Conservation (phyloP, 2,113 vertebrate species). For the Sinocyclocheilus maitianheensis region DNA sequence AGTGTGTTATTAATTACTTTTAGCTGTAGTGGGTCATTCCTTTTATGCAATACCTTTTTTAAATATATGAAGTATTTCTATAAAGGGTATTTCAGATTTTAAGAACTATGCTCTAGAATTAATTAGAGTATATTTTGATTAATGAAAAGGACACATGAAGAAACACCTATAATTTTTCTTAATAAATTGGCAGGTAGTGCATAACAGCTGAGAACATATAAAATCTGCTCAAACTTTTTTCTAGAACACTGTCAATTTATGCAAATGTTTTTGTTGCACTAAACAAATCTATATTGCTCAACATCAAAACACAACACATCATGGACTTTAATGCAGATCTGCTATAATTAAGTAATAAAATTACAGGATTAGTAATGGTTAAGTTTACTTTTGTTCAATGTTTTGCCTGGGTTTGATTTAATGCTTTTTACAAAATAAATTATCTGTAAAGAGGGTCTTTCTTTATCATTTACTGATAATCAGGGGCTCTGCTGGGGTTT, state of each 20-base stretch:
- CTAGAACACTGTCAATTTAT: not conserved
- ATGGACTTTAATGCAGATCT: not conserved
- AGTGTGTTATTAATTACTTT: not conserved
- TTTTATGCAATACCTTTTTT: not conserved
- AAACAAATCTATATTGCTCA: not conserved
- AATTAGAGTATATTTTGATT: not conserved
- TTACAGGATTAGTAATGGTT: too few species aligned
- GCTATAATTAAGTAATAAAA: too few species aligned
- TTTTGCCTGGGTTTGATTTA: not conserved
- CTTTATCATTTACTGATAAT: not conserved
- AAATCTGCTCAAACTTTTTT: not conserved
- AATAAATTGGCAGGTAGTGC: not conserved
- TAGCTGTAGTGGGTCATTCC: not conserved
- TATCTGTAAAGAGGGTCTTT: not conserved
- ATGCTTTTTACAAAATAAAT: not conserved
- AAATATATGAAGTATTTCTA: not conserved
- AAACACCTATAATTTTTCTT: not conserved
- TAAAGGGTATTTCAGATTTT: not conserved
- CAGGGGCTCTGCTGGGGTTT: not conserved
- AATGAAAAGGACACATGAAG: not conserved
- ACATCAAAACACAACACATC: not conserved
- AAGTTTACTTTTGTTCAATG: not conserved
- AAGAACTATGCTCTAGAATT: not conserved
- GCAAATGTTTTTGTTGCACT: not conserved
- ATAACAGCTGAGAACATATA: not conserved